Conservation (phyloP, 2,113 vertebrate species). For the Pseudonaja textilis region DNA sequence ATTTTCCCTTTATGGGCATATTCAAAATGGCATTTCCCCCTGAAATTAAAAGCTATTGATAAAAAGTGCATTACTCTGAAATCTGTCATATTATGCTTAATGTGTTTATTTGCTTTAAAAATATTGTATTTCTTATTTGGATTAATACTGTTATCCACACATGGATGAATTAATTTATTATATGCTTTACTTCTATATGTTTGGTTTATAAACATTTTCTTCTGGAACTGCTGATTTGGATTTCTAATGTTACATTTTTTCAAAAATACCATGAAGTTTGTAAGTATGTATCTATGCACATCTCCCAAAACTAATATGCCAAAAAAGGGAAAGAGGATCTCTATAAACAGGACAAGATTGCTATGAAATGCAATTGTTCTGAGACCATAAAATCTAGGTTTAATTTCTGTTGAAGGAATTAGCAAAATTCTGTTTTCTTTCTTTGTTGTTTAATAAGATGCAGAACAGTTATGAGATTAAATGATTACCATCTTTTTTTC, state of each 20-base stretch:
- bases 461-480: background rate
- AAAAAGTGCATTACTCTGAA: background rate
- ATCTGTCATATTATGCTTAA: background rate
- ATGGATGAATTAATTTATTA: background rate
- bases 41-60: background rate
- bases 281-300: background rate
- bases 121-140: background rate
- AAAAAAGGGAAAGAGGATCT: background rate
- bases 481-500: conserved; percentile 59
- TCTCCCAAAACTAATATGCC: background rate
- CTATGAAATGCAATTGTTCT: background rate
- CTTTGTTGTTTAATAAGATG: background rate
- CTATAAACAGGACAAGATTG: background rate
- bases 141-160: background rate
- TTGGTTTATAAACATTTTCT: background rate
- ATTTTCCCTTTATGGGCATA: background rate
- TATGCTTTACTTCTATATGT: background rate
- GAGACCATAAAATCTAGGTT: background rate
- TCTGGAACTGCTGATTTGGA: background rate
- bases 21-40: background rate
- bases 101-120: background rate
- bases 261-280: background rate
- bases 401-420: background rate
- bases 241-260: background rate
- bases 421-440: background rate